Conservation (phyloP, 2,113 vertebrate species). For the Larimichthys crocea region DNA sequence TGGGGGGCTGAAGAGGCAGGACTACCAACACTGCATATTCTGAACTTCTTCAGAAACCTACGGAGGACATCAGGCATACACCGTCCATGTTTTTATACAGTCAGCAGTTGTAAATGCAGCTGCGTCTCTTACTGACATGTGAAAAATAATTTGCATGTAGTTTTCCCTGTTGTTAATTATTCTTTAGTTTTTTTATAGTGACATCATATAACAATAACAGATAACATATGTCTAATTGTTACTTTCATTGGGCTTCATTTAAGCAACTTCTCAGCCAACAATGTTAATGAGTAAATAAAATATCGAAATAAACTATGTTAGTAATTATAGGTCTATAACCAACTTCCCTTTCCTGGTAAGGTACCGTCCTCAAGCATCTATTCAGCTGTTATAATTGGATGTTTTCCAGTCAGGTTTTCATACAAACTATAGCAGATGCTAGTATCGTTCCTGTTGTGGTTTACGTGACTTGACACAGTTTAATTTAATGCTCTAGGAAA, state of each 20-base stretch:
- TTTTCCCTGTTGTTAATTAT: background rate
- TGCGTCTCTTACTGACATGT: background rate
- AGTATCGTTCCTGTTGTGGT: background rate
- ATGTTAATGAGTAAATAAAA: conserved; percentile 2
- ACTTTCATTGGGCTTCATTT: background rate
- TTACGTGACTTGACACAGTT: background rate
- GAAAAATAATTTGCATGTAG: background rate
- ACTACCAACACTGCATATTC: too few relatives aligned
- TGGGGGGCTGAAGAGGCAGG: too few relatives aligned
- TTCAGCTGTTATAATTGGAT: background rate
- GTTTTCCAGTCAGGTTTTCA: conserved; percentile 1
- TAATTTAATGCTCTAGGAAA: background rate
- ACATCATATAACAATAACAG: too few relatives aligned
- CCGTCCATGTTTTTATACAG: too few relatives aligned
- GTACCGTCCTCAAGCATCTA: background rate
- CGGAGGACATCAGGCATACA: too few relatives aligned
- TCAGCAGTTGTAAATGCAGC: background rate
- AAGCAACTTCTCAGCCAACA: background rate
- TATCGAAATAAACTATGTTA: background rate
- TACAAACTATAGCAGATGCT: background rate
- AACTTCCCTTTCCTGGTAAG: background rate
- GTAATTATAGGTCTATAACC: background rate
- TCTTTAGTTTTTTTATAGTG: background rate
- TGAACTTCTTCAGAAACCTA: too few relatives aligned
- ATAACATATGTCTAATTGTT: background rate